Base-by-base conservation (phyloP, 2,888 invertebrate species). In the Rotaria macrura region DNA sequence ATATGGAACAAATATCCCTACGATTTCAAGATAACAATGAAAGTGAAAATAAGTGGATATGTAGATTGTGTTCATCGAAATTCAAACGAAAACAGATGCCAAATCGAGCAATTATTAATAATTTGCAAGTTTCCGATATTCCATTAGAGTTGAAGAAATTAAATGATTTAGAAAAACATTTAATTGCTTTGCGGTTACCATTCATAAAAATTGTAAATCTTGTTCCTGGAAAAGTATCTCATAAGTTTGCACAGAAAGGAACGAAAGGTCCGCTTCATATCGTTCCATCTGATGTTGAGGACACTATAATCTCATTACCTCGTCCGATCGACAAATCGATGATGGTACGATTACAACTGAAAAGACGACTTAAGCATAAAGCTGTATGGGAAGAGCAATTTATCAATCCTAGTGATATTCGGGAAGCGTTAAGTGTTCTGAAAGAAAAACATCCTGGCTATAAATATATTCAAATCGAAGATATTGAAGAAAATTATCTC, bases 291-390 rank as follows among this genome's bases (percentile, higher is more conserved):
- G 87, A 88, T 55, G 86, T 88, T 49, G 87, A 87, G 83, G 87
- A 88, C n/a, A 87, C 87, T 79, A 25, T 88, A 20, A 57, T 87
- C 84, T 86, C 87, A 23, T 83, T 88, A 40, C 88, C 88, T 38
- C 83, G 87, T 85, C 87, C 57, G 17, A 88, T 89, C 54, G 83
- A 88, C 87, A 84, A 88, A 52, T 87, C 88, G 88, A 84, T 87
- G 40, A 88, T 88, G 12, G 87, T 89, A n/a, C 88, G 89, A 87
- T 87, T 89, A 25, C 87, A 88, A 88, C 87, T 89, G 40, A 89
- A 89, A 87, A 86, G 89, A 55, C 29, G 74, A 6, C 23, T 87
- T 25, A 49, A 40, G 23, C 85, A 85, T 84, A 84, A 83, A 55
- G 29, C 84, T n/a, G 29, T 52, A 1, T 85, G 85, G 43, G 20